phyloP scores from a whole-genome alignment of 2,113 vertebrate species.

The Malurus cyaneus region DNA sequence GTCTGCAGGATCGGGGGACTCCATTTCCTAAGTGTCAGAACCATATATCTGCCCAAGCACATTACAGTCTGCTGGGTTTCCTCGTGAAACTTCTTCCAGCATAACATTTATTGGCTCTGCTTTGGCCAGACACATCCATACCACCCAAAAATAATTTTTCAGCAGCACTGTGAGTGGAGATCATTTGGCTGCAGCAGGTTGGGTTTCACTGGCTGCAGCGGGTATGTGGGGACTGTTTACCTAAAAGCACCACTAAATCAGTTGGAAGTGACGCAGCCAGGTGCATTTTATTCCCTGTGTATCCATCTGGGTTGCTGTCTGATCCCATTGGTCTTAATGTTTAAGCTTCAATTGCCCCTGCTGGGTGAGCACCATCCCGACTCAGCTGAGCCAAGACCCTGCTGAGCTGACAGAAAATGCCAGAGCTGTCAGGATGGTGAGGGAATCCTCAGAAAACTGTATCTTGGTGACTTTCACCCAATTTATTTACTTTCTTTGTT shows the following conservation, averaged over 20 bases:
- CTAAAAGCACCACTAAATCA: background rate
- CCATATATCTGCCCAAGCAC: background rate
- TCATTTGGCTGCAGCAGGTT: background rate
- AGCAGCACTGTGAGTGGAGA: background rate
- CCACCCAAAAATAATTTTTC: conserved; percentile 27
- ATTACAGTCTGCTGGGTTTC: background rate
- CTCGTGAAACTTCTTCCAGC: background rate
- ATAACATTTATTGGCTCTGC: background rate
- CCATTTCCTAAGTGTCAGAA: background rate
- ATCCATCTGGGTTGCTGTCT: background rate
- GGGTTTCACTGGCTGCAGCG: background rate
- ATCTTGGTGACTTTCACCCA: background rate
- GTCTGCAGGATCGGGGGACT: background rate
- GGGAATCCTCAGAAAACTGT: background rate
- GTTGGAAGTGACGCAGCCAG: background rate
- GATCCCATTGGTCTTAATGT: background rate
- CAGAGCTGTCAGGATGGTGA: background rate
- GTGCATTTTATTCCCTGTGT: background rate
- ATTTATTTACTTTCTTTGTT: conserved; percentile 5
- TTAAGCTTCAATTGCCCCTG: conserved; percentile 24
- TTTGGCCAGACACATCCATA: background rate
- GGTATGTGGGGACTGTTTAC: background rate
- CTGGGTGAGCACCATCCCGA: background rate
- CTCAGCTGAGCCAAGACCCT: background rate
- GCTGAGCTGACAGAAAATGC: background rate